These are phyloP conservation scores for Chromobotia macracanthus DNA, from an alignment of 2,797 vertebrate species.

Conservation along the genomic window DNA sequence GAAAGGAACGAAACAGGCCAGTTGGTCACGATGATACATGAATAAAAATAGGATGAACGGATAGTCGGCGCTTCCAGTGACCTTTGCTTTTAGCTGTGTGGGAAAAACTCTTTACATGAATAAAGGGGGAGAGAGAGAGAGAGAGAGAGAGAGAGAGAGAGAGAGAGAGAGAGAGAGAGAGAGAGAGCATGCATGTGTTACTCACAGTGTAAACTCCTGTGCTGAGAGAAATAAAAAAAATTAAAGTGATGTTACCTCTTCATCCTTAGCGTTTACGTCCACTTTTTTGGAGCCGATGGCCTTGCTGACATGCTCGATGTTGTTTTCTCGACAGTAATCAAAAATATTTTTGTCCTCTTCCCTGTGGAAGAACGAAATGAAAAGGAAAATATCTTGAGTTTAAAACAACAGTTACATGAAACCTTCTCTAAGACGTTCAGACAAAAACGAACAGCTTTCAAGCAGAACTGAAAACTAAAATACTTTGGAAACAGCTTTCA, in stretches of 20 bases:
- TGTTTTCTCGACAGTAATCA: slow-evolving; percentile 98
- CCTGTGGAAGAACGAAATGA: slow-evolving; percentile 71
- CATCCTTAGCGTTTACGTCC: slow-evolving; percentile 91
- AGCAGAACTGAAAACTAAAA: not conserved
- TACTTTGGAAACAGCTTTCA: not conserved
- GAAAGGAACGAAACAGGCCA: slow-evolving; percentile 58
- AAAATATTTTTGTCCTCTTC: slow-evolving; percentile 99
- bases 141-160: not conserved
- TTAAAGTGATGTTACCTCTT: slow-evolving; percentile 84
- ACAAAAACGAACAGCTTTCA: not conserved
- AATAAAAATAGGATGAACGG: slow-evolving; percentile 66
- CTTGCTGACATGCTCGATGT: slow-evolving; percentile 87
- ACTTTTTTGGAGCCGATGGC: slow-evolving; percentile 87
- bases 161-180: no score
- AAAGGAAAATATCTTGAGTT: slow-evolving; percentile 9
- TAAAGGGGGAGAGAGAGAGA: not conserved
- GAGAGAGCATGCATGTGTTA: no score
- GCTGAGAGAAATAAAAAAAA: not conserved
- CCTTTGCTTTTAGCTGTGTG: slow-evolving; percentile 55
- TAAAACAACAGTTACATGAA: slow-evolving; percentile 11
- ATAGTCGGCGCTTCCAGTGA: slow-evolving; percentile 56
- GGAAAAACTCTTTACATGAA: slow-evolving; percentile 23
- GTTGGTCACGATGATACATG: slow-evolving; percentile 62
- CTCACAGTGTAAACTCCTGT: no score
- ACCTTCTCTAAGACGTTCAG: no score